Base-by-base conservation (phyloP, 2,113 vertebrate genomes). In the Naja naja region DNA sequence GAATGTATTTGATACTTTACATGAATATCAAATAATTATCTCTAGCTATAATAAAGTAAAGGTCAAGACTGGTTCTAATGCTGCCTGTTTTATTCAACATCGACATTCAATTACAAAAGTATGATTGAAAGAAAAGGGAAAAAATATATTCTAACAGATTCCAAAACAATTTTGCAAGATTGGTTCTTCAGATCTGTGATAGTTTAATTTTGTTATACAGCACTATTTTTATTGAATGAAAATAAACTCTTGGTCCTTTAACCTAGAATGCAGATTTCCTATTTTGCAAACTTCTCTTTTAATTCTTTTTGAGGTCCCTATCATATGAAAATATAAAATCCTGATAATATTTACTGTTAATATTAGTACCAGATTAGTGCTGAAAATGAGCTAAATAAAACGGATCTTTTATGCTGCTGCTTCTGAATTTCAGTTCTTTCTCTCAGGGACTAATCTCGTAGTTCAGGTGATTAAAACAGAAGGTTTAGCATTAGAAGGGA, bases 11-110 rank as follows among this genome's bases (percentile, higher is more conserved):
- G 94, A 92, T 94, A 96, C 90, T 95, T 95, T 94, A 47, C 89
- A 94, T 97, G 96, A 96, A 69, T 92, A 95, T 95, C 92, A 95
- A 97, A 88, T 97, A 96, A 97, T 97, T 97, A 96, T 97, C 93
- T 97, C 91, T 92, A 96, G 93, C 91, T 94, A 94, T 95, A 96
- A 96, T 96, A 93, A 96, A 97, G 96, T 96, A 93, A 96, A 93
- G 96, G 96, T 97, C 95, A 96, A 95, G 93, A 95, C 87, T 93
- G 94, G 87, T 95, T 96, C 94, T 92, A 90, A 45, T 91, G 90
- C 94, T 96, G 25, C 95, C 96, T 95, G 91, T 52, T 85, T 96
- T 97, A 96, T 91, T 96, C 95, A 96, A 96, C 53, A 56, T 91
- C 86, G 11, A 11, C 49, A 52, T 91, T 96, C 49, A 52, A 95